phyloP scores from a whole-genome alignment of 2,888 invertebrate genomes.

The Acanthosepion esculentum region DNA sequence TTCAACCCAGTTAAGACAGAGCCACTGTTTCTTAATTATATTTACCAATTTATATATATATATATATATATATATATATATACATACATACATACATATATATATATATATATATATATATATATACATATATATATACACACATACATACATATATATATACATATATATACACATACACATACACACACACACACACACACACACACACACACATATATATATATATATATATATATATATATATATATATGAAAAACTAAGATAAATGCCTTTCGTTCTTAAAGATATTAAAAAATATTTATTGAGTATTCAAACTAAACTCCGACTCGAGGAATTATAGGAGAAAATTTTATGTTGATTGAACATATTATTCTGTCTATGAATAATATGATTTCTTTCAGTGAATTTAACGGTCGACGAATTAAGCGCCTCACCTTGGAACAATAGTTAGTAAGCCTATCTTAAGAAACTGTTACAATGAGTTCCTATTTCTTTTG shows the following conservation, averaged over 20 bases:
- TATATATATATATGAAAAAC: too few species aligned
- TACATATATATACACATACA: background rate
- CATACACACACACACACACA: too few species aligned
- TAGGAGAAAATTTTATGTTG: background rate
- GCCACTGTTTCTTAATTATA: background rate
- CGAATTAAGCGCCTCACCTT: too few species aligned
- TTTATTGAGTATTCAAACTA: too few species aligned
- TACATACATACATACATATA: too few species aligned
- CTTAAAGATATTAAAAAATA: too few species aligned
- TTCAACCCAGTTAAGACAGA: background rate
- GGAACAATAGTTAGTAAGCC: too few species aligned
- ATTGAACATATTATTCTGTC: background rate
- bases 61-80: background rate
- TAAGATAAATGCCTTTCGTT: background rate
- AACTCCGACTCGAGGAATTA: background rate
- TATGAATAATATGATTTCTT: background rate
- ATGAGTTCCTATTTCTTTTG: too few species aligned
- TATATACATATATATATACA: background rate
- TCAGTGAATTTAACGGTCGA: background rate
- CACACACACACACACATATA: too few species aligned
- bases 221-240: too few species aligned
- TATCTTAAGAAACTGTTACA: too few species aligned
- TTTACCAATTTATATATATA: background rate
- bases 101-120: too few species aligned
- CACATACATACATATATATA: background rate